These are phyloP conservation scores for Onychorhynchus coronatus DNA, from an alignment of 2,113 vertebrate genomes.

Conservation along the genomic window DNA sequence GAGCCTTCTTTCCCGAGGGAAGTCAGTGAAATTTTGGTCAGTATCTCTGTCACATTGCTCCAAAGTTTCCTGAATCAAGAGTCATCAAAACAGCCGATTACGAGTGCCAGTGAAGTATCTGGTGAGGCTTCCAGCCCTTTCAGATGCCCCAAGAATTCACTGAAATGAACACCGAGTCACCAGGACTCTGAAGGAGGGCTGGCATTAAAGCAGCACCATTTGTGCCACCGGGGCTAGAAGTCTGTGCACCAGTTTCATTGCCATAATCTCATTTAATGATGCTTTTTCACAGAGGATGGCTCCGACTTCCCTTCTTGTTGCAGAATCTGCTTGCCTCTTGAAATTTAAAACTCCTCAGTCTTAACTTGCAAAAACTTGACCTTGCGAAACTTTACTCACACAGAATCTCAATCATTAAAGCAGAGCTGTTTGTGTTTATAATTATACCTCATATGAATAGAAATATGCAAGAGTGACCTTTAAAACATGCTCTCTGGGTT, in stretches of 20 bases:
- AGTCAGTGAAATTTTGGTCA: neutral
- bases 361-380: neutral
- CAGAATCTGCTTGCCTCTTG: neutral
- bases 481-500: neutral
- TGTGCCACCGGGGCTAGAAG: neutral
- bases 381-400: neutral
- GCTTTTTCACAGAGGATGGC: neutral
- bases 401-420: neutral
- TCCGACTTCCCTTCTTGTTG: neutral
- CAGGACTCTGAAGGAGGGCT: neutral
- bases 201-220: neutral
- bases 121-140: neutral
- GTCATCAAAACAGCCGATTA: neutral
- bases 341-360: neutral
- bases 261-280: neutral
- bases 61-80: constrained; percentile 6
- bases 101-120: neutral
- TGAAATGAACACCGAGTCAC: neutral
- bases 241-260: neutral
- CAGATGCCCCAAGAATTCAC: neutral
- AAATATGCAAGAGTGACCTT: neutral
- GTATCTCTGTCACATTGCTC: neutral
- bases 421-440: neutral
- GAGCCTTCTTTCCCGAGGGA: neutral
- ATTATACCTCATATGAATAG: neutral